Conservation (phyloP, 1,140 invertebrate species). For the Meloidogyne chitwoodi region DNA sequence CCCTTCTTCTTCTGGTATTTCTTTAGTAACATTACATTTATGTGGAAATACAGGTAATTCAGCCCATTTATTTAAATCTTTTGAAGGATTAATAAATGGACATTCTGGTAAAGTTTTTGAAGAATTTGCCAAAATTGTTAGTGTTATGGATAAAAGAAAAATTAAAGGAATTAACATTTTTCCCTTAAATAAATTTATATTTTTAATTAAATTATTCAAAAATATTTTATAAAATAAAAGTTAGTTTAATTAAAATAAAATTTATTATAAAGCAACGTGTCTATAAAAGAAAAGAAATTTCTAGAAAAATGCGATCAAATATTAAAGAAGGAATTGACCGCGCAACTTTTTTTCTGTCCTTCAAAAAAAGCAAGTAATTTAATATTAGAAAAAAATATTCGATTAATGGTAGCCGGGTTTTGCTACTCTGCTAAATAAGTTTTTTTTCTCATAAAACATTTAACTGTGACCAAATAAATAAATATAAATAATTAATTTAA, state of each 20-base stretch:
- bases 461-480: background rate
- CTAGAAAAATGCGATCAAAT: background rate
- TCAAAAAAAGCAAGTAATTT: background rate
- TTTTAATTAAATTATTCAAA: background rate
- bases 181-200: background rate
- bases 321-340: background rate
- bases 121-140: background rate
- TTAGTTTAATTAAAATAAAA: too few relatives aligned
- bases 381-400: background rate
- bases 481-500: background rate
- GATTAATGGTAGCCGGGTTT: background rate
- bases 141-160: background rate
- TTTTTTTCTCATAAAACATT: background rate
- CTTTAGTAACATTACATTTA: constrained; percentile 38
- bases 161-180: background rate
- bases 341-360: background rate
- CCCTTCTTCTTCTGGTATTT: constrained; percentile 29
- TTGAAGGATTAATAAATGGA: constrained; percentile 34
- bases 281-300: background rate
- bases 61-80: constrained; percentile 40
- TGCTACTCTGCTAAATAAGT: background rate
- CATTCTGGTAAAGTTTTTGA: constrained; percentile 36
- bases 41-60: constrained; percentile 1
- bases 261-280: background rate
- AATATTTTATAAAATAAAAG: background rate